Evolutionary conservation across 2,797 vertebrate genomes (phyloP), one percentile per base, ranked within the genome.

Genomic region (Antennarius maculatus): DNA sequence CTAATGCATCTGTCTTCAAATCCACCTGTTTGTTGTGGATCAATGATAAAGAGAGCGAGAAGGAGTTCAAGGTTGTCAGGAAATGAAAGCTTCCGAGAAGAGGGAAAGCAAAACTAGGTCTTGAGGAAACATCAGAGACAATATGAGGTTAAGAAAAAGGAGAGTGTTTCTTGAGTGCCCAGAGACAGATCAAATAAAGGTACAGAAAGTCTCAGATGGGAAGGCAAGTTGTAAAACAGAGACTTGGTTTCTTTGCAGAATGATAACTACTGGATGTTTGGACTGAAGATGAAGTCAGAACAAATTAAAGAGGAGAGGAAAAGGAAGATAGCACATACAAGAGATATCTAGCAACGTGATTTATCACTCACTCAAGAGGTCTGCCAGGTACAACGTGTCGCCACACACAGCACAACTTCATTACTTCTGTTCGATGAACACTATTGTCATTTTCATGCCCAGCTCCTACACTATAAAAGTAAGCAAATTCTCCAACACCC

Each of bases 281-380:
- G 45, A 69, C 50, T 55, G 31, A 77, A 61, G 34, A 73, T 55
- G 68, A 72, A 60, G 58, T 63, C 60, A 64, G 42, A 66, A 65
- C 65, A 74, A 66, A 55, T 64, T 4, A 17, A 61, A 51, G 49
- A 67, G 63, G 63, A 56, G 66, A 65, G 45, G 16, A 72, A 29
- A 42, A 69, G 61, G 53, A 51, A 76, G 37, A 58, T 27, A 37
- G 66, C 42, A 43, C 34, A 51, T 67, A 45, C 50, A 48, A 69
- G 52, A 69, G 50, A 64, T 82, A 51, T 71, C 29, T 68, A 74
- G 58, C 69, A 68, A 67, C 70, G 61, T 48, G 50, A 54, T 66
- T n/a, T 70, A 63, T 54, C 64, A 69, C 64, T 61, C 48, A 76
- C 61, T 77, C 55, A 46, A 39, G n/a, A 10, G 37, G 37, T 9